These are phyloP conservation scores for Actenoides hombroni DNA, from an alignment of 2,113 vertebrate species.

Conservation along the genomic window DNA sequence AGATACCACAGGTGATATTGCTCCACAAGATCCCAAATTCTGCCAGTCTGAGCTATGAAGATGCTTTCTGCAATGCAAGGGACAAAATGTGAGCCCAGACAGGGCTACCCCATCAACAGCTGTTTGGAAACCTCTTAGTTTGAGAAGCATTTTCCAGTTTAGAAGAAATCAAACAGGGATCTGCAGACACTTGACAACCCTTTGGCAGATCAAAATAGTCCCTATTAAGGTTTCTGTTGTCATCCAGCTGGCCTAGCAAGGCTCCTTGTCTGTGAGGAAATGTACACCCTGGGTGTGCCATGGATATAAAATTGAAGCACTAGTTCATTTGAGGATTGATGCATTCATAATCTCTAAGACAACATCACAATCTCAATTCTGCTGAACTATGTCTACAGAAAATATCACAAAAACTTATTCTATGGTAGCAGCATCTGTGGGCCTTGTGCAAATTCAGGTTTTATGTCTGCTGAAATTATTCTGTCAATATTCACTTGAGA, in stretches of 20 bases:
- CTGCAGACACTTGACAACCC: accelerated
- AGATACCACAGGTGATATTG: background rate
- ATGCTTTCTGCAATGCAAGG: background rate
- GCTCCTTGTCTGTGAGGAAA: background rate
- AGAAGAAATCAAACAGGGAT: background rate
- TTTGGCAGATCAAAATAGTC: background rate
- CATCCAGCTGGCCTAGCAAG: background rate
- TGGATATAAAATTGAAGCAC: background rate
- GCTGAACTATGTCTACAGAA: background rate
- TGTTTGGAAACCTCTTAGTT: background rate
- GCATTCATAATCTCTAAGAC: background rate
- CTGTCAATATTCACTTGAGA: background rate
- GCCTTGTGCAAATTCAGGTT: background rate
- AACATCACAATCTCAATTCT: background rate
- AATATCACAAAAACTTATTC: background rate
- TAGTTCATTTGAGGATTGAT: background rate
- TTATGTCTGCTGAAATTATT: background rate
- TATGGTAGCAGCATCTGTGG: background rate
- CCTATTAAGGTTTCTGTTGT: background rate
- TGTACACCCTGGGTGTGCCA: background rate
- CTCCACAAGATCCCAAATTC: background rate
- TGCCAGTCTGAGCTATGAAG: background rate
- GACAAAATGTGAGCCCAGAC: background rate
- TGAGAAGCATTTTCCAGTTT: background rate
- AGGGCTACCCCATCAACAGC: background rate